A percentile compares a stretch with the other conserved stretches of the same genome.
Conservation (phyloP, 2,888 invertebrate species). For the Agrochola circellaris region DNA sequence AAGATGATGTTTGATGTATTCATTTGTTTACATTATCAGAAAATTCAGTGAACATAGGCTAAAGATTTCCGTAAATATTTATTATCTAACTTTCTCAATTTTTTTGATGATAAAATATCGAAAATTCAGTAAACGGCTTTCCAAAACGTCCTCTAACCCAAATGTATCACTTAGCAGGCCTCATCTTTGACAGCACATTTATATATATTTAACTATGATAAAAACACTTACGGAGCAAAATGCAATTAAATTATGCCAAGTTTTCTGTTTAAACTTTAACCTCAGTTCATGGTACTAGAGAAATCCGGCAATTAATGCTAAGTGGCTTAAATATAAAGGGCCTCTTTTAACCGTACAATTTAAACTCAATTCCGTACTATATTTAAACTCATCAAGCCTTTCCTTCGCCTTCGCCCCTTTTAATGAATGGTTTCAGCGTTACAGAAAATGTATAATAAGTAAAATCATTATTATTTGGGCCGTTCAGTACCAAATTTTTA, state of each 20-base stretch:
- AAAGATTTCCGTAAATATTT: neutral
- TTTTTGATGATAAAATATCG: neutral
- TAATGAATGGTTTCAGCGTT: conserved; percentile 6
- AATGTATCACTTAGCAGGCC: neutral
- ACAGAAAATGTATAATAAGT: neutral
- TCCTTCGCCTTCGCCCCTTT: conserved; percentile 13
- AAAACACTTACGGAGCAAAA: neutral
- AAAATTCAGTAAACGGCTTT: neutral
- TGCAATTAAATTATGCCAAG: conserved; percentile 30
- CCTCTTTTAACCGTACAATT: too few species aligned
- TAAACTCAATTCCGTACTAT: neutral
- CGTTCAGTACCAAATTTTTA: neutral
- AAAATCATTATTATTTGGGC: neutral
- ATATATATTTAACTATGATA: conserved; percentile 1
- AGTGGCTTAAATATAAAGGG: conserved; percentile 9
- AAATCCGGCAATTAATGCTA: conserved; percentile 28
- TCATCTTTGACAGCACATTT: neutral
- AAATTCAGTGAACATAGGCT: neutral
- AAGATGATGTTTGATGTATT: neutral
- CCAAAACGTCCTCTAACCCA: neutral
- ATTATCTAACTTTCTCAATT: neutral
- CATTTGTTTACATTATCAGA: neutral
- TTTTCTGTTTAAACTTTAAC: conserved; percentile 13
- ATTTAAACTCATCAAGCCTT: conserved; percentile 27
- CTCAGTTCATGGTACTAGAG: neutral